Conservation (phyloP, 2,888 invertebrate genomes). For the Criorhina ranunculi region DNA sequence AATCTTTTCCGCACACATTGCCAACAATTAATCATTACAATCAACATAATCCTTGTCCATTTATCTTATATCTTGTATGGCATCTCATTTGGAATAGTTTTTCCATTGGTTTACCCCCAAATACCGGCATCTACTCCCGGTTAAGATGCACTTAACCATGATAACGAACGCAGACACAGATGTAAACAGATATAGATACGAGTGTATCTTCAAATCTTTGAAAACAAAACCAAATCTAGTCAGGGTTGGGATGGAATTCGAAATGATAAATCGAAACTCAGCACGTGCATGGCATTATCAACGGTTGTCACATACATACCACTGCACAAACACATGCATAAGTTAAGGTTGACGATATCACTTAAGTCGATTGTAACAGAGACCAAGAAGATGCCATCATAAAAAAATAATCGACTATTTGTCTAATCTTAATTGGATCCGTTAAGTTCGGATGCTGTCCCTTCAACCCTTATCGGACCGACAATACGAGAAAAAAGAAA, state of each 20-base stretch:
- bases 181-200: constrained; percentile 22
- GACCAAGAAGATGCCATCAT: constrained; percentile 32
- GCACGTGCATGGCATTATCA: constrained; percentile 54
- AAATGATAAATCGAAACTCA: constrained; percentile 39
- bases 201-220: constrained; percentile 29
- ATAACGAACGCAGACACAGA: constrained; percentile 35
- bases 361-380: neutral
- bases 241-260: constrained; percentile 10
- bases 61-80: neutral
- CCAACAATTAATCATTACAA: constrained; percentile 47
- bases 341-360: constrained; percentile 27
- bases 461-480: constrained; percentile 60
- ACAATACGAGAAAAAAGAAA: neutral
- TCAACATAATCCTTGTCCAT: constrained; percentile 32
- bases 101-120: constrained; percentile 26
- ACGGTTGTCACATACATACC: neutral
- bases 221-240: neutral
- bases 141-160: constrained; percentile 31
- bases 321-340: neutral
- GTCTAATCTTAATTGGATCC: constrained; percentile 64
- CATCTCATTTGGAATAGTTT: constrained; percentile 29
- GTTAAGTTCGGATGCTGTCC: constrained; percentile 45
- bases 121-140: constrained; percentile 9
- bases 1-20: constrained; percentile 48
- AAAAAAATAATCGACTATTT: constrained; percentile 64